Conservation (phyloP, 2,797 vertebrate species). For the Bovichtus variegatus region DNA sequence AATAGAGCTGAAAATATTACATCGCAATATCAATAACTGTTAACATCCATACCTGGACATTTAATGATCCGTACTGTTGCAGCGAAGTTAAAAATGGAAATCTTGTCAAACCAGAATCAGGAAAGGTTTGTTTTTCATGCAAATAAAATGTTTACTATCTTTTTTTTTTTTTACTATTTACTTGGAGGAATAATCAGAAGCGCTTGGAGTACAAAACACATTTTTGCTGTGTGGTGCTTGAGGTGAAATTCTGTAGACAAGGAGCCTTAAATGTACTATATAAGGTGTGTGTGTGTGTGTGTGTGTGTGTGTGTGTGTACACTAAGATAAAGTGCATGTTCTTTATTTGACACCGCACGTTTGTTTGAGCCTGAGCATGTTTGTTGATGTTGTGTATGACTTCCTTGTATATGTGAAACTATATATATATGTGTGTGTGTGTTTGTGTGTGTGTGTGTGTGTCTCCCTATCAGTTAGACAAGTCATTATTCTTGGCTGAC, state of each 20-base stretch:
- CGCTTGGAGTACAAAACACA: too few relatives aligned
- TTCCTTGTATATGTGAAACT: not conserved
- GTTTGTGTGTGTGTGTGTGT: conserved; percentile 16
- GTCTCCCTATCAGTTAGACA: conserved; percentile 74
- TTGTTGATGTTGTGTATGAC: conserved; percentile 13
- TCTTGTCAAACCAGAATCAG: too few relatives aligned
- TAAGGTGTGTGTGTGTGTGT: not conserved
- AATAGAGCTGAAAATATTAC: too few relatives aligned
- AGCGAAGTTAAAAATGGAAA: too few relatives aligned
- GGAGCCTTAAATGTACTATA: not conserved
- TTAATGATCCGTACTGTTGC: too few relatives aligned
- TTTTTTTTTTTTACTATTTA: not conserved
- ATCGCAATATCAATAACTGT: too few relatives aligned
- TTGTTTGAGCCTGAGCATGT: not conserved
- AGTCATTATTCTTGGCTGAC: conserved; percentile 84
- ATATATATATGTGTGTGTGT: not conserved
- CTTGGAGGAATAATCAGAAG: not conserved
- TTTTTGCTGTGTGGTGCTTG: not conserved
- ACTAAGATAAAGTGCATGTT: not conserved
- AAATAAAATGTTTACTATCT: too few relatives aligned
- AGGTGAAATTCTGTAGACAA: not conserved
- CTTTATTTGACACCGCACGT: conserved; percentile 34
- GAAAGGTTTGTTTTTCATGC: too few relatives aligned
- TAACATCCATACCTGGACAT: too few relatives aligned
- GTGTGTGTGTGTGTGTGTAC: not conserved